Evolutionary conservation across 2,113 vertebrate species (phyloP).

Genomic region (Pluvianellus socialis): DNA sequence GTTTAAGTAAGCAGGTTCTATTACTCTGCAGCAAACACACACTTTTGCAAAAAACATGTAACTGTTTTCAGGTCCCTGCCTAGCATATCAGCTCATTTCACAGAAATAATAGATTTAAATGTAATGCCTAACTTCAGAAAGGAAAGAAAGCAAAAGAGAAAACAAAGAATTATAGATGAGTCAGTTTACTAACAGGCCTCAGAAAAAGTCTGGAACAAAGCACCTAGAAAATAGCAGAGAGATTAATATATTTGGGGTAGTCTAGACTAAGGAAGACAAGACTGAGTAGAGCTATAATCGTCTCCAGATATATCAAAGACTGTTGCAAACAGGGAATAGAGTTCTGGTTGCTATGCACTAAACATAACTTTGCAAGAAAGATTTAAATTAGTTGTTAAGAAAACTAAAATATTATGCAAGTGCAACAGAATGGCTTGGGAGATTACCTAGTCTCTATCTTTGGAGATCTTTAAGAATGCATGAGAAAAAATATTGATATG

Average conservation of each 20-base stretch:
- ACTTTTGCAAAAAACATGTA: background rate
- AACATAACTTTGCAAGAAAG: background rate
- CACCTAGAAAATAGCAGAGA: background rate
- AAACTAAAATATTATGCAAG: background rate
- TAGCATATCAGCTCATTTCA: background rate
- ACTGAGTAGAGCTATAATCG: background rate
- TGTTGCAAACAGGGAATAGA: background rate
- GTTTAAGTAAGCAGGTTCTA: background rate
- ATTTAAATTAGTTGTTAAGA: background rate
- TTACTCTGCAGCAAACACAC: background rate
- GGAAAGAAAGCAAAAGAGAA: background rate
- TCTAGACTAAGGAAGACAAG: background rate
- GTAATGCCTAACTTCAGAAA: background rate
- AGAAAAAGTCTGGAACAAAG: background rate
- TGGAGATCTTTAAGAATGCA: background rate
- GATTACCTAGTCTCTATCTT: background rate
- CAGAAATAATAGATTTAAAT: background rate
- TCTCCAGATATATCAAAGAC: background rate
- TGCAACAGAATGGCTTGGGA: background rate
- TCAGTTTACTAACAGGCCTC: background rate
- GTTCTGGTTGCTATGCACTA: background rate
- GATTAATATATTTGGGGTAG: background rate
- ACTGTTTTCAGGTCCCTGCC: background rate
- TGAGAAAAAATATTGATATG: background rate
- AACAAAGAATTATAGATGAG: background rate